Conservation (phyloP, 2,888 invertebrate species). For the Notocelia uddmanniana region DNA sequence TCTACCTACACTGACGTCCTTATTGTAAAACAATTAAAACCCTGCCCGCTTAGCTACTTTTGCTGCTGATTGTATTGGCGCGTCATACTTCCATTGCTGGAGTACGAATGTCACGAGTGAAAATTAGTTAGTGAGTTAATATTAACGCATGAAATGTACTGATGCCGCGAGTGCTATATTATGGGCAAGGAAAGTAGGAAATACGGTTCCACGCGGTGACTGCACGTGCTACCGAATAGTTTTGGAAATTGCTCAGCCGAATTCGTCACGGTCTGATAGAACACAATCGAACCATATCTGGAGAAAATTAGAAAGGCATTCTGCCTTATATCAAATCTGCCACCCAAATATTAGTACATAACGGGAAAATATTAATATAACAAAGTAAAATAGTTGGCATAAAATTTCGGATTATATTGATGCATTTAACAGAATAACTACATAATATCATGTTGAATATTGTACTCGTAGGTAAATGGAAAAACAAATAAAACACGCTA, state of each 20-base stretch:
- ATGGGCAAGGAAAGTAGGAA: conserved; percentile 53
- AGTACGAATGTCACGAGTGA: neutral
- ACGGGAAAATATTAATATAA: neutral
- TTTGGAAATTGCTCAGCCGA: conserved; percentile 39
- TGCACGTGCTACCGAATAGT: conserved; percentile 46
- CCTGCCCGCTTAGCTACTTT: too few relatives aligned
- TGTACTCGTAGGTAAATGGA: neutral
- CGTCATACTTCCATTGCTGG: neutral
- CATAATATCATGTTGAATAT: neutral
- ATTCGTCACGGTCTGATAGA: conserved; percentile 37
- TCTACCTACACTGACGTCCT: too few relatives aligned
- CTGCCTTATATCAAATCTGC: conserved; percentile 3
- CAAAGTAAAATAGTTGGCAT: neutral
- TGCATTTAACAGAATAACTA: neutral
- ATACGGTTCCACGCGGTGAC: conserved; percentile 51
- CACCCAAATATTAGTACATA: neutral
- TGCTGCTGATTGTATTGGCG: too few relatives aligned
- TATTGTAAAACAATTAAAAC: too few relatives aligned
- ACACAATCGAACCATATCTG: conserved; percentile 41
- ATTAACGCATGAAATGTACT: neutral
- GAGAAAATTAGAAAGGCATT: conserved; percentile 36
- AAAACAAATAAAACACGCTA: neutral
- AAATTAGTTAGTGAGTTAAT: neutral
- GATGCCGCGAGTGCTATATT: neutral
- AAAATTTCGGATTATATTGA: neutral